Conservation (phyloP, 2,888 invertebrate genomes). For the Hymenopus coronatus region DNA sequence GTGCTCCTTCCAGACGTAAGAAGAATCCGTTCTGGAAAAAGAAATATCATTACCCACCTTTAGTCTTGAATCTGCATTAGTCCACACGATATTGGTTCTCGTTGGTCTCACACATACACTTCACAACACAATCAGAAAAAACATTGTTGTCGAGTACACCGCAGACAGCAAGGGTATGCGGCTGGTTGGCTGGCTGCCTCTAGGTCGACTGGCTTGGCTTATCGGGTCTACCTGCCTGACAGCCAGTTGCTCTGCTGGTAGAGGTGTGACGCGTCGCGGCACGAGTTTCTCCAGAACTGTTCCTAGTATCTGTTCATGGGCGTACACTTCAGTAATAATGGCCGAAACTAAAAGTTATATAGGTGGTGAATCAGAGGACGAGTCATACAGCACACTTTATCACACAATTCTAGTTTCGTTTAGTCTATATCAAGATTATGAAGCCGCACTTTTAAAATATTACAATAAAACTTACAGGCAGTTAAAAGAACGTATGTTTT, state of each 20-base stretch:
- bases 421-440: too few relatives aligned
- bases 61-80: neutral
- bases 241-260: neutral
- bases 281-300: neutral
- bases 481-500: too few relatives aligned
- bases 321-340: neutral
- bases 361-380: too few relatives aligned
- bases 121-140: neutral
- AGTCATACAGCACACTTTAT: too few relatives aligned
- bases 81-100: neutral
- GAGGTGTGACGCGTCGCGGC: neutral
- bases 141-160: neutral
- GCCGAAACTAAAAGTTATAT: too few relatives aligned
- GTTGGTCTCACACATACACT: neutral
- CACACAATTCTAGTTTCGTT: too few relatives aligned
- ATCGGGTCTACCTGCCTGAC: neutral
- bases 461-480: too few relatives aligned
- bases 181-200: neutral
- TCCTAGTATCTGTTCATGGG: neutral
- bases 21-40: neutral
- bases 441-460: too few relatives aligned
- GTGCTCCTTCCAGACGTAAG: neutral
- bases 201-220: neutral
- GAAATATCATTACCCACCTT: neutral
- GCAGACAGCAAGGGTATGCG: neutral